A percentile compares a stretch with the other conserved stretches of the same genome.
phyloP scores from a whole-genome alignment of 2,888 invertebrate species.

The Steromphala cineraria region DNA sequence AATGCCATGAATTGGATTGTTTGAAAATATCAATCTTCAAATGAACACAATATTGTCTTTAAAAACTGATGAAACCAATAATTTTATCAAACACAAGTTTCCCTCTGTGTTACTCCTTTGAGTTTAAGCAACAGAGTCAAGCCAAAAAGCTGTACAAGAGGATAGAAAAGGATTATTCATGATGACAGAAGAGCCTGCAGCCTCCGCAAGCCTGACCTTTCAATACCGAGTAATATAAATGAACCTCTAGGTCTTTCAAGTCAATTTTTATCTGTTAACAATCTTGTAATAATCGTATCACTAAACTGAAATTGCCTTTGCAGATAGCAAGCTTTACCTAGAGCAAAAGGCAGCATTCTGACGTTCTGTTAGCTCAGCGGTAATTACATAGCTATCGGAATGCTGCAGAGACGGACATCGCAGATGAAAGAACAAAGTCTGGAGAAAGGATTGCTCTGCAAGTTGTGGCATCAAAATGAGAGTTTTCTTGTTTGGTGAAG shows the following conservation, averaged over 20 bases:
- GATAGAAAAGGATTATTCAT: neutral
- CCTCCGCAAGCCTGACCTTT: neutral
- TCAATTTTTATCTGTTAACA: slow-evolving; percentile 10
- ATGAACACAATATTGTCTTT: no score
- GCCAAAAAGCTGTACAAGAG: no score
- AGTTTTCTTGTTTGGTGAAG: neutral
- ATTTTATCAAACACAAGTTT: no score
- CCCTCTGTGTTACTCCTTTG: no score
- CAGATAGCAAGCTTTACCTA: neutral
- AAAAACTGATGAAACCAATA: no score
- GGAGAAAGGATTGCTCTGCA: neutral
- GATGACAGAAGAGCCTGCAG: neutral
- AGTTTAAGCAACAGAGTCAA: no score
- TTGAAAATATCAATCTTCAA: no score
- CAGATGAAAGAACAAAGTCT: neutral
- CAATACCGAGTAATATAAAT: neutral
- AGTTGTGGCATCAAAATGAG: neutral
- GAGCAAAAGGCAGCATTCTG: neutral
- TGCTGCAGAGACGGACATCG: neutral
- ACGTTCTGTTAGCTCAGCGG: neutral
- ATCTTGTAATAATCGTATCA: neutral
- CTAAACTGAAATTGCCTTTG: neutral
- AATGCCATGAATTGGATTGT: no score
- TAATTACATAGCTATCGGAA: neutral
- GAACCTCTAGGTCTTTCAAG: neutral